Conservation (phyloP, 2,797 vertebrate genomes). For the Argyrosomus regius region DNA sequence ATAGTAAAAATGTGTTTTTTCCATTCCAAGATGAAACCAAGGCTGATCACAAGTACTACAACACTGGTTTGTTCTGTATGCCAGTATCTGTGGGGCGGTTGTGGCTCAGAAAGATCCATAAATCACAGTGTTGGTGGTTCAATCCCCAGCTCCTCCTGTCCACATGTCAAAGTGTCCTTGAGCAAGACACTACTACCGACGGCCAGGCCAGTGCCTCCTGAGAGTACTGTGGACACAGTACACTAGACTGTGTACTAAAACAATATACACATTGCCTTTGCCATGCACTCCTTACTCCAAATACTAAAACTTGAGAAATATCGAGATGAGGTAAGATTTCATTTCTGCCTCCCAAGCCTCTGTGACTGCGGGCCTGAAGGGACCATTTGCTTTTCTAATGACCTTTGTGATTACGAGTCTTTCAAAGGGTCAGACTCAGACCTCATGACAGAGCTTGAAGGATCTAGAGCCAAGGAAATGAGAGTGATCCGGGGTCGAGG, state of each 20-base stretch:
- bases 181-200: not conserved
- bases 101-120: not conserved
- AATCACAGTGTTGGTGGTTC: not conserved
- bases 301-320: not conserved
- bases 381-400: slow-evolving; percentile 61
- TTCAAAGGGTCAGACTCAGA: slow-evolving; percentile 56
- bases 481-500: slow-evolving; percentile 59
- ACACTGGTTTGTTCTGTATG: not conserved
- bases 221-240: not conserved
- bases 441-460: slow-evolving; percentile 37
- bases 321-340: slow-evolving; percentile 19
- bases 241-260: not conserved
- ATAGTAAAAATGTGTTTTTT: too few species aligned
- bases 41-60: too few species aligned
- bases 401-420: slow-evolving; percentile 67
- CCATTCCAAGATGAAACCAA: too few species aligned
- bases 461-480: slow-evolving; percentile 61
- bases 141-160: not conserved
- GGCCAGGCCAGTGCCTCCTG: not conserved
- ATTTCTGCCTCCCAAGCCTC: not conserved
- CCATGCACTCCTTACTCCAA: not conserved
- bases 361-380: slow-evolving; percentile 32
- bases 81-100: not conserved
- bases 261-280: not conserved
- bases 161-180: not conserved